Conservation (phyloP, 2,888 invertebrate genomes). For the Drosophila prolongata region DNA sequence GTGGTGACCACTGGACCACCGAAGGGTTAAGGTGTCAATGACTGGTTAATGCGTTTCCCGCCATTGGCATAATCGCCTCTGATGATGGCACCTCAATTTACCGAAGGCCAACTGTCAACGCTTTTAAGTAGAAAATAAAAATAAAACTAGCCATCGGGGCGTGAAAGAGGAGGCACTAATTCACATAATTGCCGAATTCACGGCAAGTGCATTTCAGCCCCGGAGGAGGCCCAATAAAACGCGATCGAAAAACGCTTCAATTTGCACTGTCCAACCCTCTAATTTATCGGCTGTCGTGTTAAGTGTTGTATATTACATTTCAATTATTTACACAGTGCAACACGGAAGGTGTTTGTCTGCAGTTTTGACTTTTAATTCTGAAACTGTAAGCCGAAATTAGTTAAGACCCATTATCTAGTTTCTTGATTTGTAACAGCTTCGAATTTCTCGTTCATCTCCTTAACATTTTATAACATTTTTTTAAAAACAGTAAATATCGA, state of each 20-base stretch:
- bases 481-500: too few species aligned
- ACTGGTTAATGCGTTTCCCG: constrained; percentile 68
- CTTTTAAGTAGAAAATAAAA: constrained; percentile 25
- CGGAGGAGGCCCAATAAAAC: constrained; percentile 9
- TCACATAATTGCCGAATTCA: constrained; percentile 50
- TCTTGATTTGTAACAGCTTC: too few species aligned
- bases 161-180: constrained; percentile 25
- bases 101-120: constrained; percentile 51
- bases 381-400: too few species aligned
- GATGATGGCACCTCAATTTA: constrained; percentile 69
- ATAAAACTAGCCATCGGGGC: constrained; percentile 5
- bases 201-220: constrained; percentile 31
- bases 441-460: too few species aligned
- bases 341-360: too few species aligned
- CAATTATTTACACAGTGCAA: too few species aligned
- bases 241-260: constrained; percentile 11
- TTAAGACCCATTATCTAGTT: too few species aligned
- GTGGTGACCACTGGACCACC: constrained; percentile 16
- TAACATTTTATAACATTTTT: too few species aligned
- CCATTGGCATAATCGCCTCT: constrained; percentile 61
- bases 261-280: constrained; percentile 9
- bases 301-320: background rate
- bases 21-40: constrained; percentile 67
- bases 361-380: too few species aligned
- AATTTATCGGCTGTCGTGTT: background rate